Base-by-base conservation (phyloP, 2,113 vertebrate genomes). In the Psilopsiagon aurifrons region DNA sequence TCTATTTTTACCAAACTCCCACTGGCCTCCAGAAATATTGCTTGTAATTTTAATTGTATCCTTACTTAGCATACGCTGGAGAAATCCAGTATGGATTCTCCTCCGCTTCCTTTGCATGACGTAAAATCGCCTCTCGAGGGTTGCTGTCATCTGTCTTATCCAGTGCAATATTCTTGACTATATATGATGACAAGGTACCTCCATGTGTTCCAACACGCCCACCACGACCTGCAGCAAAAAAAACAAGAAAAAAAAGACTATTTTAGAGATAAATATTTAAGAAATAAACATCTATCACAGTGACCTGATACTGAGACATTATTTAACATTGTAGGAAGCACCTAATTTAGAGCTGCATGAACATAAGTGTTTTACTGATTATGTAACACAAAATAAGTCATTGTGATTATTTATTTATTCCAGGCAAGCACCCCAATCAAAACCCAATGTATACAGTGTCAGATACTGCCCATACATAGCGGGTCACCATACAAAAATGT, bases 91-190 rank as follows among this genome's bases (percentile, higher is more conserved):
- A 99, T 0, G 99, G 99, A 97, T 99, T 99, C 27, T 99, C 98
- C 19, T 99, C 98, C 0, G 99, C 99, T 2, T 99, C 99, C 97
- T 98, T 98, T 47, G 99, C 99, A 0, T 99, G 99, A 8, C 99
- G 98, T 66, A 99, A 96, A 97, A 99, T 99, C 96, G 99, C 99
- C 86, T 99, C 98, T n/a, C 99, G 98, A 2, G 99, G 98, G 91
- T 99, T 99, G 94, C 99, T 99, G 95, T 99, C 99, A 4, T 99
- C 99, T 0, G 99, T 99, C 97, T 99, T 99, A 95, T 99, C 99
- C 96, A 99, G 94, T 47, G 99, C 99, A 62, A 99, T 99, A 95
- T 99, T 99, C 97, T 99, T 99, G 81, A 99, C 99, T n/a, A 99
- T 99, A 71, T 98, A 99, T 3, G 99, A 99, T 0, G 99, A 99